A percentile compares a stretch with the other conserved stretches of the same genome.
Conservation (phyloP, 2,888 invertebrate genomes). For the Hirudinaria manillensis region DNA sequence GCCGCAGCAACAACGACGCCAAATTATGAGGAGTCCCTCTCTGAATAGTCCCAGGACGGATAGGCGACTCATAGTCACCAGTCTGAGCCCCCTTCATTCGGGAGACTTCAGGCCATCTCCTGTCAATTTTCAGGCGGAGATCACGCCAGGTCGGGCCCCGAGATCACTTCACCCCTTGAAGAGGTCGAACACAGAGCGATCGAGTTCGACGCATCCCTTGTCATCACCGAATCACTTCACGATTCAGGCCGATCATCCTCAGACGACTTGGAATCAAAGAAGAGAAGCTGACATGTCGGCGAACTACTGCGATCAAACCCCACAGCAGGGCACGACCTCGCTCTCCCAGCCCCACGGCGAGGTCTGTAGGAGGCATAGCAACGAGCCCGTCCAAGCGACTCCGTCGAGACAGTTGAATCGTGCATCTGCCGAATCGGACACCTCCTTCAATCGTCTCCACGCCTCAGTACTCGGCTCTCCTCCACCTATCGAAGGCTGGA, state of each 20-base stretch:
- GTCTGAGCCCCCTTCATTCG: not conserved
- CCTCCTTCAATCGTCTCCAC: constrained; percentile 8
- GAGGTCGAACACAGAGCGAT: not conserved
- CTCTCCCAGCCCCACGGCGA: not conserved
- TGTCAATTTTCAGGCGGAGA: not conserved
- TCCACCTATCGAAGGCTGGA: not conserved
- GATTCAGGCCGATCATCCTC: not conserved
- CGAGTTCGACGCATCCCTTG: not conserved
- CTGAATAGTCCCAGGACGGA: constrained; percentile 8
- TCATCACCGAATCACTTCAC: not conserved
- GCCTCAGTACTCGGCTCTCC: not conserved
- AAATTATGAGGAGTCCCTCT: constrained; percentile 16
- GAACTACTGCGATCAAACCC: not conserved
- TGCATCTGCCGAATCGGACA: constrained; percentile 17
- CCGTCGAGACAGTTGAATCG: not conserved
- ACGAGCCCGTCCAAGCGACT: not conserved
- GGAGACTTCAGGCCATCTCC: not conserved
- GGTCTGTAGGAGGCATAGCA: no score
- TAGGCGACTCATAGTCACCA: not conserved
- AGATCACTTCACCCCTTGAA: not conserved
- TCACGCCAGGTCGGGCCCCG: not conserved
- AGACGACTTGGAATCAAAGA: not conserved
- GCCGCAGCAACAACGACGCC: constrained; percentile 9
- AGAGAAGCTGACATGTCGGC: no score
- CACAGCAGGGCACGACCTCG: not conserved